phyloP scores from a whole-genome alignment of 2,888 invertebrate genomes.

The Cheilosia pagana region DNA sequence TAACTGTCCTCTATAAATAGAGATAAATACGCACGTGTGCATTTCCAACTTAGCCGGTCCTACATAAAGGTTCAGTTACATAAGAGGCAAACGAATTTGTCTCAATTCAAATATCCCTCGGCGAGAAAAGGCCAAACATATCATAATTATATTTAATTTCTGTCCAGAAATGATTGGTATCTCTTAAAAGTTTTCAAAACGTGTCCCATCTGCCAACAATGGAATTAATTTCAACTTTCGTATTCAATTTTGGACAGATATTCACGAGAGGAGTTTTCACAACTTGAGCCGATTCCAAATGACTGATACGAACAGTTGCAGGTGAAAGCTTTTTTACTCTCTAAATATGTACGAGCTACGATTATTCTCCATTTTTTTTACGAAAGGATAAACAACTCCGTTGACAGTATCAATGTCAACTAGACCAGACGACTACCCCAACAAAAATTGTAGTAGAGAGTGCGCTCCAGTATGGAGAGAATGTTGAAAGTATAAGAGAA shows the following conservation, averaged over 20 bases:
- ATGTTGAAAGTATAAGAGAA: slow-evolving; percentile 33
- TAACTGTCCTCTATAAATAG: no score
- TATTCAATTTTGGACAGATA: slow-evolving; percentile 31
- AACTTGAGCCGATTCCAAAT: slow-evolving; percentile 1
- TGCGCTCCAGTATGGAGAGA: no score
- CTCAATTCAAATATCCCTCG: not conserved
- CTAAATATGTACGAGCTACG: slow-evolving; percentile 8
- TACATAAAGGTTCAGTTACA: no score
- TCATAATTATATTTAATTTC: not conserved
- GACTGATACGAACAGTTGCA: slow-evolving; percentile 39
- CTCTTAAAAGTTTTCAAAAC: not conserved
- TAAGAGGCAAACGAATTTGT: not conserved
- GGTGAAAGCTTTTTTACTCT: slow-evolving; percentile 30
- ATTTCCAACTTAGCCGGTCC: no score
- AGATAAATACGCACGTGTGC: no score
- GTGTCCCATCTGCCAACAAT: not conserved
- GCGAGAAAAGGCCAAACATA: not conserved
- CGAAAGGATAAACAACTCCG: no score
- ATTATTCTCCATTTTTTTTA: not conserved
- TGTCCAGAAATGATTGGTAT: not conserved
- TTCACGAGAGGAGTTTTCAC: slow-evolving; percentile 20
- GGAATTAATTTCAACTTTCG: slow-evolving; percentile 27
- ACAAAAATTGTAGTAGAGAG: no score
- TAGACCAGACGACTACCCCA: no score
- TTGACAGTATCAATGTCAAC: no score